Percentiles rank a stretch among this genome's conserved stretches.
These are phyloP conservation scores for Geococcyx californianus DNA, from an alignment of 2,113 vertebrate genomes.

Conservation along the genomic window DNA sequence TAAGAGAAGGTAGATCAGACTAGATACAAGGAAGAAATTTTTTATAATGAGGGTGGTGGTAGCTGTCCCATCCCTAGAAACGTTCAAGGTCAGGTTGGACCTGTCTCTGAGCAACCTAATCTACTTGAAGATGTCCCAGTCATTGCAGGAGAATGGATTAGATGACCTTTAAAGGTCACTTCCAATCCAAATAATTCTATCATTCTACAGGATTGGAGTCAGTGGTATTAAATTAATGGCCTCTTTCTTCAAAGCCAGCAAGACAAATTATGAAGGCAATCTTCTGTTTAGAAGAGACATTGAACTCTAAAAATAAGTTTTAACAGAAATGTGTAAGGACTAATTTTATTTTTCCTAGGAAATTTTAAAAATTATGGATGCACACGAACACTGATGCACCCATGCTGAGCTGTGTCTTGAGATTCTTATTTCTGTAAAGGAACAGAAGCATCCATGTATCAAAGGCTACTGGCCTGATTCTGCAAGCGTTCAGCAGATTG, in stretches of 20 bases:
- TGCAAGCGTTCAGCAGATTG: background rate
- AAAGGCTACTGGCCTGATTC: background rate
- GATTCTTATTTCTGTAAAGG: background rate
- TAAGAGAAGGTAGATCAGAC: no score
- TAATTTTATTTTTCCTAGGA: background rate
- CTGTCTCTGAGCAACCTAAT: background rate
- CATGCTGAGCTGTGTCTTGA: background rate
- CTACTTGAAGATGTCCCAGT: background rate
- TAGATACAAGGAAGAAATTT: no score
- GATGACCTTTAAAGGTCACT: background rate
- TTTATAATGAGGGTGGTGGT: background rate
- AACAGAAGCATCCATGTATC: background rate
- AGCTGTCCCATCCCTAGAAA: background rate
- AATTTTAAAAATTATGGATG: background rate
- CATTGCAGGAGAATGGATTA: background rate
- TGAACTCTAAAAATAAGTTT: background rate
- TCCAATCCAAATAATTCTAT: background rate
- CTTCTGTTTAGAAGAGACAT: background rate
- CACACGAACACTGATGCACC: background rate
- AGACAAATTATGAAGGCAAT: background rate
- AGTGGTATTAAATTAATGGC: conserved; percentile 27
- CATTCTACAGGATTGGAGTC: background rate
- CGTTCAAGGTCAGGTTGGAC: background rate
- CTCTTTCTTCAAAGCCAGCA: background rate
- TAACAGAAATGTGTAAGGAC: background rate